These are phyloP conservation scores for Microtus pennsylvanicus DNA, from an alignment of 2,113 vertebrate genomes.

Conservation along the genomic window DNA sequence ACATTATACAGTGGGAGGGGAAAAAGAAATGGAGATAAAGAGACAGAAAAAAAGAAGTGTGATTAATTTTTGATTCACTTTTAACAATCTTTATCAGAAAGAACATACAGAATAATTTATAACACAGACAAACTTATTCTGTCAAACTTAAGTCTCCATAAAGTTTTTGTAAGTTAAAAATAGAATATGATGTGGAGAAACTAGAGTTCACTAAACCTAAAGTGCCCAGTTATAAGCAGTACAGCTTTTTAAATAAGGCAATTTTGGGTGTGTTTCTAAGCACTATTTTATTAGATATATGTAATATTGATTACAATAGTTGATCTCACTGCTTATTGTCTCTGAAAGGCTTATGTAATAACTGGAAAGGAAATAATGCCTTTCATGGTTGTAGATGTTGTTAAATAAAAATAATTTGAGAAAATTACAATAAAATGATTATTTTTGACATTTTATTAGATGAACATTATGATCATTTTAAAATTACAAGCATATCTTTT, in stretches of 20 bases:
- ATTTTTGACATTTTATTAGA: background rate
- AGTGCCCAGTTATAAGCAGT: background rate
- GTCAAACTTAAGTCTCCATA: background rate
- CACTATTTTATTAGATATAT: background rate
- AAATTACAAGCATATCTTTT: background rate
- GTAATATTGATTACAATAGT: background rate
- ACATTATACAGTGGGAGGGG: background rate
- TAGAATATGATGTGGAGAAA: background rate
- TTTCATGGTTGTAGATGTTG: background rate
- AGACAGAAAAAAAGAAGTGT: background rate
- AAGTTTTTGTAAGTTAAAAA: background rate
- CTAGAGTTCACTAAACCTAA: background rate
- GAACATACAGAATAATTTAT: background rate
- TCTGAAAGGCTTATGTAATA: background rate
- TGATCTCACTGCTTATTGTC: background rate
- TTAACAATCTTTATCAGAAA: conserved; percentile 3
- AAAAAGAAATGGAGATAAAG: background rate
- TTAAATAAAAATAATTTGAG: background rate
- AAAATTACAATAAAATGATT: background rate
- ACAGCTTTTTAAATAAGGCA: background rate
- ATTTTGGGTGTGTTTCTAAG: background rate
- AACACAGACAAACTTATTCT: background rate
- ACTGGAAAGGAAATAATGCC: background rate
- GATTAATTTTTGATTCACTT: background rate
- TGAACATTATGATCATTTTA: background rate